A percentile compares a stretch with the other conserved stretches of the same genome.
Evolutionary conservation across 2,113 vertebrate genomes (phyloP).

Genomic region (Chloropsis hardwickii): DNA sequence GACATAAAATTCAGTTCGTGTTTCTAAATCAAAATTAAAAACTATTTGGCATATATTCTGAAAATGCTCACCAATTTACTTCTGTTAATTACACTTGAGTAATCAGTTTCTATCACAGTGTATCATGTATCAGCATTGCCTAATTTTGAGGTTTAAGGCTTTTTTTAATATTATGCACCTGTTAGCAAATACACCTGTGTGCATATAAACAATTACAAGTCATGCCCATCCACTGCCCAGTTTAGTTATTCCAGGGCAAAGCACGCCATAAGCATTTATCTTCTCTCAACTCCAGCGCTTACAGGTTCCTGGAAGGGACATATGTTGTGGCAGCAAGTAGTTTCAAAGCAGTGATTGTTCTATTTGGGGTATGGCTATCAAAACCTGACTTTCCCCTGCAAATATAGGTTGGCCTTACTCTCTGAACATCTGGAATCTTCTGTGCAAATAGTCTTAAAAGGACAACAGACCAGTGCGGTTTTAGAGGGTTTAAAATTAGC

Average conservation of each 20-base stretch:
- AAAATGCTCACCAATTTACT: neutral
- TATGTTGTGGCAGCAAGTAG: accelerated
- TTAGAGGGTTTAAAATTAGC: neutral
- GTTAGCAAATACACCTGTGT: accelerated
- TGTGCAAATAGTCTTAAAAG: neutral
- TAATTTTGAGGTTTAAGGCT: neutral
- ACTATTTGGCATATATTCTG: neutral
- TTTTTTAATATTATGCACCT: neutral
- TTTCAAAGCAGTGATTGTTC: neutral
- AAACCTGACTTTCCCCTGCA: neutral
- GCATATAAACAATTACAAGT: neutral
- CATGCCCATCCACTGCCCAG: neutral
- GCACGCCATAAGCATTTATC: neutral
- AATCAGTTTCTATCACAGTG: neutral
- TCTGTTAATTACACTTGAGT: neutral
- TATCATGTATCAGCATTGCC: accelerated
- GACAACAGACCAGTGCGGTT: neutral
- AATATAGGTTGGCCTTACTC: neutral
- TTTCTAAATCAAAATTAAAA: neutral
- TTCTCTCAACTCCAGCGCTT: neutral
- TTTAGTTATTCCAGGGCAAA: neutral
- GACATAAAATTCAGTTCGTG: neutral
- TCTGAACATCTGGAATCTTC: neutral
- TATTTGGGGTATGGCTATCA: neutral
- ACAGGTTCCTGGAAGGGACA: neutral